Conservation (phyloP, 2,113 vertebrate genomes). For the Grammomys surdaster region DNA sequence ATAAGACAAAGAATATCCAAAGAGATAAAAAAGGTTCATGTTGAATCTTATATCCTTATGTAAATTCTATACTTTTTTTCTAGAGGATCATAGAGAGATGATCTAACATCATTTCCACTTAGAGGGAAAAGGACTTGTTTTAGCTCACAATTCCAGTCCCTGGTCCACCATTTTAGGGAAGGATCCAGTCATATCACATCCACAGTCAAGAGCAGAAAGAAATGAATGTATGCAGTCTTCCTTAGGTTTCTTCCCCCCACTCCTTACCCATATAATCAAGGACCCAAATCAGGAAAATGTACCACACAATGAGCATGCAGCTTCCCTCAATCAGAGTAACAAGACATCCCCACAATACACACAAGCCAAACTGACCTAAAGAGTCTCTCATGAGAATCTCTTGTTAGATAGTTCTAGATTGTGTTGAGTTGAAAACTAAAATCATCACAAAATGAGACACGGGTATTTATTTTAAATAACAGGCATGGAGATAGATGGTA, state of each 20-base stretch:
- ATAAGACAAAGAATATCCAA: not conserved
- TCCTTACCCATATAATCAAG: not conserved
- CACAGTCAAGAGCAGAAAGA: not conserved
- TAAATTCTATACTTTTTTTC: not conserved
- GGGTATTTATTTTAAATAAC: not conserved
- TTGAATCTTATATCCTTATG: too few species aligned
- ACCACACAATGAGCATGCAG: not conserved
- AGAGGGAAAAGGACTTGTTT: not conserved
- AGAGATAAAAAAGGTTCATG: not conserved
- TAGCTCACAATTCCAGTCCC: not conserved
- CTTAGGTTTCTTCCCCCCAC: not conserved
- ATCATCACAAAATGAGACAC: not conserved
- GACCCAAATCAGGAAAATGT: not conserved
- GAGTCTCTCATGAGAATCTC: not conserved
- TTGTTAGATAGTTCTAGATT: not conserved
- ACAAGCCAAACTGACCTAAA: not conserved
- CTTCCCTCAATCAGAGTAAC: not conserved
- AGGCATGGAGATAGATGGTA: not conserved
- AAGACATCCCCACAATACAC: not conserved
- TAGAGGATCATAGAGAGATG: not conserved
- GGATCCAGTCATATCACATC: not conserved
- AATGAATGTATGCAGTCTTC: too few species aligned
- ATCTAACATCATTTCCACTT: not conserved
- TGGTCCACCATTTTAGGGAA: not conserved
- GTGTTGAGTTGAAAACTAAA: not conserved